Evolutionary conservation across 2,113 vertebrate genomes (phyloP), one percentile per base, ranked within the genome.

Genomic region (Syngnathoides biaculeatus): DNA sequence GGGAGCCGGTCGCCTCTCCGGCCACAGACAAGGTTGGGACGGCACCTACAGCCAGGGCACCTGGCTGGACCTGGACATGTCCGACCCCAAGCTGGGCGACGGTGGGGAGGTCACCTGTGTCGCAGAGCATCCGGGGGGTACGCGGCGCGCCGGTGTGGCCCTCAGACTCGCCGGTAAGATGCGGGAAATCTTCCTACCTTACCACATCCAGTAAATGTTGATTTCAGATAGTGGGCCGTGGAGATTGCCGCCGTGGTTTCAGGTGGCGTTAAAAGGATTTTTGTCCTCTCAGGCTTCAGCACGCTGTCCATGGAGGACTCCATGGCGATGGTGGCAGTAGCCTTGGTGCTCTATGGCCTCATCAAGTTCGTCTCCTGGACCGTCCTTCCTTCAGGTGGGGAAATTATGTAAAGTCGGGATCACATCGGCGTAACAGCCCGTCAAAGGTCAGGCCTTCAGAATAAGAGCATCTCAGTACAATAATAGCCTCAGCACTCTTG

Each of bases 281-380:
- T 38, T 64, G 39, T 0, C 57, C 35, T 42, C 11, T 24, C 79
- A 93, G 92, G 88, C 43, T 89, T 91, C 72, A 87, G 82, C 19
- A 50, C 79, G 66, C 92, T 90, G 0, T 86, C 91, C 45, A 87
- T 93, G 4, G 91, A 93, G 57, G 92, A 93, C 82, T 92, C 92
- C 0, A 93, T 93, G 91, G 90, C 89, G 0, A 92, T 93, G 91
- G 89, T 93, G 1, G 91, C 88, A 0, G 90, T 92, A 50, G 92
- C 91, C 0, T 77, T 93, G 2, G 77, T 87, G 26, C 91, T 93
- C 60, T 92, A 92, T 3, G 91, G 91, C 11, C 64, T 92, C 1
- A 90, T 93, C 58, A 92, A 90, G 78, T 56, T 92, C 8, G 66
- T 87, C 35, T 91, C 78, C 9, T 92, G 91, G 91, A 89, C 79